A percentile compares a stretch with the other conserved stretches of the same genome.
Conservation (phyloP, 2,797 vertebrate genomes). For the Phaenicophaeus curvirostris region DNA sequence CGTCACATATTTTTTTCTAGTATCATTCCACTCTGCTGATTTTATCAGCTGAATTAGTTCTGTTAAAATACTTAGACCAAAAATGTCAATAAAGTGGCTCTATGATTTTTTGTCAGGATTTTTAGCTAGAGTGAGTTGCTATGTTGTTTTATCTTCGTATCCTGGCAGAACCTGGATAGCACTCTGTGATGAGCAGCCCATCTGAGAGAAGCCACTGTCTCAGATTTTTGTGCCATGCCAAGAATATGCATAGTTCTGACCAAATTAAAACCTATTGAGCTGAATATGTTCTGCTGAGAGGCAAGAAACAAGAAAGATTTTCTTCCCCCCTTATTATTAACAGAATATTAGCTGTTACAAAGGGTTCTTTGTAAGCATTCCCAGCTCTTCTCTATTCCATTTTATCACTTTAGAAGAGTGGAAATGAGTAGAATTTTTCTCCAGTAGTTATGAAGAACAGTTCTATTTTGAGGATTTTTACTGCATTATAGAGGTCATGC, state of each 20-base stretch:
- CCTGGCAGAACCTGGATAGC: not conserved
- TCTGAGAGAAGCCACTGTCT: not conserved
- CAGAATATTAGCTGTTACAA: slow-evolving; percentile 11
- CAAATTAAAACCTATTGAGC: not conserved
- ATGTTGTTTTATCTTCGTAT: not conserved
- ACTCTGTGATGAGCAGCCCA: not conserved
- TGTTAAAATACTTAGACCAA: not conserved
- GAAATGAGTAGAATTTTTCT: slow-evolving; percentile 44
- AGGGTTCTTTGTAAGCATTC: not conserved
- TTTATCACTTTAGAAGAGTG: slow-evolving; percentile 31
- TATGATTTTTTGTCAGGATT: not conserved
- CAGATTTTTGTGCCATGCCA: not conserved
- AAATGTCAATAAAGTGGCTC: not conserved
- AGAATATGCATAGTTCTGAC: not conserved
- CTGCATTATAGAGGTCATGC: slow-evolving; percentile 36
- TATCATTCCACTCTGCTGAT: not conserved
- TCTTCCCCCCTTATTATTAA: not conserved
- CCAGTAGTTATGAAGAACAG: not conserved
- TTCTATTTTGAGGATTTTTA: slow-evolving; percentile 51
- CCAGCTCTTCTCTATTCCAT: not conserved
- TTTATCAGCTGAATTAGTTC: not conserved
- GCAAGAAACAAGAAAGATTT: not conserved
- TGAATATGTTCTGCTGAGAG: not conserved
- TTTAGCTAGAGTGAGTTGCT: not conserved
- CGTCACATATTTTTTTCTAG: not conserved